Base-by-base conservation (phyloP, 2,797 vertebrate genomes). In the Danio kyathit region DNA sequence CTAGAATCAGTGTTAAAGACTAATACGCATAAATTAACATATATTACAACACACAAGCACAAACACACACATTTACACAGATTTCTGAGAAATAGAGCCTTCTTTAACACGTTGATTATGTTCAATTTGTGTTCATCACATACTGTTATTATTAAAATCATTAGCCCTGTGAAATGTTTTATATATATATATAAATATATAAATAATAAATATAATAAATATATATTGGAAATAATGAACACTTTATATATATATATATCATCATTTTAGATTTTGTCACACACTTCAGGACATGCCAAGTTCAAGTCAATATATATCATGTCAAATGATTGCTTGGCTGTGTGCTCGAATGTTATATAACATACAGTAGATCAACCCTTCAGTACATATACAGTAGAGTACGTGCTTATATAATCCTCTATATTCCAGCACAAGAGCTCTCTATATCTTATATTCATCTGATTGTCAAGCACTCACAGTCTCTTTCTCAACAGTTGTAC, bases 351-450 rank as follows among this genome's bases (percentile, higher is more conserved):
- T 48, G 81, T 89, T 85, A 84, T 85, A 78, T 84, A 84, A 87
- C 67, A 43, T 69, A 82, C 76, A 83, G 88, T 65, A 79, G 80
- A 63, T 83, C 76, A 83, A 83, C 82, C 85, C 72, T 86, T 85
- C 17, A 70, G 11, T 29, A 29, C n/a, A n/a, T 29, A 29, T 29
- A 29, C 29, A 29, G 29, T 29, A 29, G 29, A 29, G 82, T 78
- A 83, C 65, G 48, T 64, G 21, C 61, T 76, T 29, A 52, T 12
- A 43, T 65, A 64, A 64, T 54, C 49, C 12, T 5, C 9, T 12
- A 54, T 54, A 54, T 5, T 71, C 49, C 29, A 54, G 51, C 67
- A 61, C 7, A 61, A 13, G 59, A 38, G 6, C 38, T 61, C 13
- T 61, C 10, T 40, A 40, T 61, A 21, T 38, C 59, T n/a, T 7